Percentiles rank a stretch among this genome's conserved stretches.
phyloP scores from a whole-genome alignment of 1,140 invertebrate species.

The Berghia stephanieae region DNA sequence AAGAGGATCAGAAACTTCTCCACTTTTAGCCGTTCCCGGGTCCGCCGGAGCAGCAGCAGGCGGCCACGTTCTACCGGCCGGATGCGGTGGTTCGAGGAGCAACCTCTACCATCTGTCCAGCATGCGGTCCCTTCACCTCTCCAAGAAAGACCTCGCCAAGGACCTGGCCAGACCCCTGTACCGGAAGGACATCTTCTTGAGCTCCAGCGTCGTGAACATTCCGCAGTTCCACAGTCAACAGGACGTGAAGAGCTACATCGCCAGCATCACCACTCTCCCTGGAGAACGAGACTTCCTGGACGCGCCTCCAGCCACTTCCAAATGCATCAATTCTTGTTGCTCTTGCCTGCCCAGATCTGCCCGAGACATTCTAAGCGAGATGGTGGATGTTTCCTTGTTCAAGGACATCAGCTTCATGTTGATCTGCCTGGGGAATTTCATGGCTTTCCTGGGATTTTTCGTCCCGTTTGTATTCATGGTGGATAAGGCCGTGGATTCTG shows the following conservation, averaged over 20 bases:
- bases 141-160: conserved; percentile 49
- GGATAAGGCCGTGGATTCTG: conserved; percentile 82
- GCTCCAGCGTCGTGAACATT: conserved; percentile 89
- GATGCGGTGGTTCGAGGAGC: conserved; percentile 37
- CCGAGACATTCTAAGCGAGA: conserved; percentile 72
- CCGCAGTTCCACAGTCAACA: conserved; percentile 89
- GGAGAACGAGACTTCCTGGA: conserved; percentile 44
- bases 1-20: too few species aligned
- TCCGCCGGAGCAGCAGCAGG: background rate
- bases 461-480: conserved; percentile 95
- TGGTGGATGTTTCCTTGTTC: conserved; percentile 91
- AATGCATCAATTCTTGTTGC: conserved; percentile 62
- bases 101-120: conserved; percentile 32
- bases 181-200: conserved; percentile 98
- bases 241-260: conserved; percentile 74
- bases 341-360: conserved; percentile 80
- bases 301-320: conserved; percentile 70
- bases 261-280: conserved; percentile 64
- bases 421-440: conserved; percentile 92
- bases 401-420: conserved; percentile 64
- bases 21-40: background rate
- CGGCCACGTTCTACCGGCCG: conserved; percentile 22
- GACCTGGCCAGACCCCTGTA: conserved; percentile 88
- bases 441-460: conserved; percentile 93
- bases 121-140: conserved; percentile 38